Evolutionary conservation across 2,888 invertebrate genomes (phyloP).

Genomic region (Nezara viridula): DNA sequence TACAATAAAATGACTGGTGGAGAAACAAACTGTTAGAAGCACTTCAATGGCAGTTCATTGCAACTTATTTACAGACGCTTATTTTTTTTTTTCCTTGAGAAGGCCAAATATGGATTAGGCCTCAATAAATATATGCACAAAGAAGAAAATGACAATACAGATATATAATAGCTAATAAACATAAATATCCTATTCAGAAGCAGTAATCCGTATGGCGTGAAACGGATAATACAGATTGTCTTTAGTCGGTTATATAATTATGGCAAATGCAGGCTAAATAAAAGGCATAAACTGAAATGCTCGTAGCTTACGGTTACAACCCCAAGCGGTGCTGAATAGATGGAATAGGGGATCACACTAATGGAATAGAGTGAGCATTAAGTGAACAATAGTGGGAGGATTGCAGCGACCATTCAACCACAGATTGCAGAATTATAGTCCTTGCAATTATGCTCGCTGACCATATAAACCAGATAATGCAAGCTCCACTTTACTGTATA

Average conservation of each 20-base stretch:
- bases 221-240: neutral
- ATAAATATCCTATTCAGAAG: no score
- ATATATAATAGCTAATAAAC: no score
- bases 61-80: no score
- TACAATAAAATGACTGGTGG: no score
- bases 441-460: slow-evolving; percentile 1
- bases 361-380: slow-evolving; percentile 41
- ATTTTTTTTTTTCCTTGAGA: no score
- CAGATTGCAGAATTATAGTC: slow-evolving; percentile 46
- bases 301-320: neutral
- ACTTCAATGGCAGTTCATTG: no score
- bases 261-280: neutral
- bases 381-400: slow-evolving; percentile 34
- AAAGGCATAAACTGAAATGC: neutral
- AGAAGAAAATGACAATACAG: no score
- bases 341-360: neutral
- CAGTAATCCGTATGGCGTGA: neutral
- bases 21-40: no score
- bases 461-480: slow-evolving; percentile 34
- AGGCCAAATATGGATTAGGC: no score
- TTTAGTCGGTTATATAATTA: neutral
- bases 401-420: neutral
- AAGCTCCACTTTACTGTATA: neutral
- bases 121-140: no score
- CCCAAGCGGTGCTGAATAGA: slow-evolving; percentile 21